phyloP scores from a whole-genome alignment of 2,888 invertebrate genomes.

The Hoplodrina ambigua region DNA sequence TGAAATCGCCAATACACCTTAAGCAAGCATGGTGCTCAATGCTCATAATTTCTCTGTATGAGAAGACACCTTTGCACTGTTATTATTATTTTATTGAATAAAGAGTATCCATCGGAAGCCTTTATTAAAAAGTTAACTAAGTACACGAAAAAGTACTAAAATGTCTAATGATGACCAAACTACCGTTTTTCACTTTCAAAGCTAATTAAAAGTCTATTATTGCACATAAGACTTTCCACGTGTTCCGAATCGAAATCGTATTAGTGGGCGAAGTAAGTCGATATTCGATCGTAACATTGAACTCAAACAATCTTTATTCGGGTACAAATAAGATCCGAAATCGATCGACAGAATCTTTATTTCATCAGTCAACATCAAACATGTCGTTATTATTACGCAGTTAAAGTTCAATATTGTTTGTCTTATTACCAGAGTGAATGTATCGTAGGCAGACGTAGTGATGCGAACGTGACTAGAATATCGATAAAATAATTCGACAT shows the following conservation, averaged over 20 bases:
- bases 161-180: not conserved
- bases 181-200: constrained; percentile 49
- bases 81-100: not conserved
- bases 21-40: no score
- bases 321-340: constrained; percentile 44
- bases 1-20: no score
- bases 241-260: constrained; percentile 57
- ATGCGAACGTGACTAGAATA: constrained; percentile 76
- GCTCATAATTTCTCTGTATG: no score
- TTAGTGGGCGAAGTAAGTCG: constrained; percentile 65
- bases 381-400: constrained; percentile 27
- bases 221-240: constrained; percentile 56
- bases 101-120: not conserved
- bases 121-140: no score
- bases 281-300: constrained; percentile 44
- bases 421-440: constrained; percentile 41
- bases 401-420: constrained; percentile 61
- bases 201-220: constrained; percentile 57
- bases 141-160: not conserved
- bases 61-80: no score
- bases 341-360: constrained; percentile 27
- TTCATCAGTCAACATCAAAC: constrained; percentile 21
- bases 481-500: constrained; percentile 73
- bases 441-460: constrained; percentile 71
- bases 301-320: constrained; percentile 41